These are phyloP conservation scores for Notospermus geniculatus DNA, from an alignment of 1,140 invertebrate genomes.

Conservation along the genomic window DNA sequence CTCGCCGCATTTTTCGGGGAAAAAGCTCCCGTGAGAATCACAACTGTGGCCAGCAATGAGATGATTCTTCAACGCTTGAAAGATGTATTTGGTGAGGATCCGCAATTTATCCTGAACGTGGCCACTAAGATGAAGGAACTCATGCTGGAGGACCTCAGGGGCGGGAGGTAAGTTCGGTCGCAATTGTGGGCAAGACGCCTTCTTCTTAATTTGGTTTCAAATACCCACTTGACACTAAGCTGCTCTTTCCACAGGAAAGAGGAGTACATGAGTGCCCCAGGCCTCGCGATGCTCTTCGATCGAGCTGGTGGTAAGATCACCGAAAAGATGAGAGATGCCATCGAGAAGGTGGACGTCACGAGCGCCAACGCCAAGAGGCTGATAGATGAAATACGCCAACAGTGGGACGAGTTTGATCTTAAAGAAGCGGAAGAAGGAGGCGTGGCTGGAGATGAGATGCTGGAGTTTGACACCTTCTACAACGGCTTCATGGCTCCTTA, in stretches of 20 bases:
- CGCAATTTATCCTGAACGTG: not conserved
- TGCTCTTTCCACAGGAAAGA: not conserved
- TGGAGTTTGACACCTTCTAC: slow-evolving; percentile 11
- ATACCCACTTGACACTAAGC: too few relatives aligned
- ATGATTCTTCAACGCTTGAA: not conserved
- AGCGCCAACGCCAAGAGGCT: not conserved
- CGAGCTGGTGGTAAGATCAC: slow-evolving; percentile 7
- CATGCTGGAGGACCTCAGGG: slow-evolving; percentile 9
- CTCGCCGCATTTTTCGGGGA: slow-evolving; percentile 8
- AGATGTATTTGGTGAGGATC: not conserved
- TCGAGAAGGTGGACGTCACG: not conserved
- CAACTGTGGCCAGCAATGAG: not conserved
- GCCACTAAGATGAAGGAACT: slow-evolving; percentile 4
- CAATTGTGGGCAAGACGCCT: too few relatives aligned
- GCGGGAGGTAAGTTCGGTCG: too few relatives aligned
- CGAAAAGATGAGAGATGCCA: slow-evolving; percentile 10
- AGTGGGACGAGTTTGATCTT: not conserved
- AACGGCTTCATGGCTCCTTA: slow-evolving; percentile 13
- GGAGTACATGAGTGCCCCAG: slow-evolving; percentile 4
- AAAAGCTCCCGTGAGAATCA: not conserved
- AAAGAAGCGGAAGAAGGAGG: not conserved
- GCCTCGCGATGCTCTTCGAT: slow-evolving; percentile 10
- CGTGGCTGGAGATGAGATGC: slow-evolving; percentile 7
- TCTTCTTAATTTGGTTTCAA: too few relatives aligned
- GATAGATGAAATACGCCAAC: not conserved